Conservation (phyloP, 2,113 vertebrate species). For the Bungarus multicinctus region DNA sequence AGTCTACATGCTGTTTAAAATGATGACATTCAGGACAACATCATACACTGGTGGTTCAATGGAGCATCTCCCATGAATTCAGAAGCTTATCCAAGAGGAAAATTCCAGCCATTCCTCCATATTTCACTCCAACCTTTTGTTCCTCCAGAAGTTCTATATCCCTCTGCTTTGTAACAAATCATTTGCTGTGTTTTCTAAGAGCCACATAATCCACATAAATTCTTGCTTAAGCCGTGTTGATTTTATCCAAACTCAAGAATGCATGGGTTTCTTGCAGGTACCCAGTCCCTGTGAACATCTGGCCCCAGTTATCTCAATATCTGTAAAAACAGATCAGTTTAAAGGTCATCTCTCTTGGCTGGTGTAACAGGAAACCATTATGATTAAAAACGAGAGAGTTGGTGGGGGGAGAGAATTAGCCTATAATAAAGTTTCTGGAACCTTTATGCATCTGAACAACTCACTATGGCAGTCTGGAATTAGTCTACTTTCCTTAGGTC, state of each 20-base stretch:
- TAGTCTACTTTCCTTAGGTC: not conserved
- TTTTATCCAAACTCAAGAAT: not conserved
- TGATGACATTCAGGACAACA: not conserved
- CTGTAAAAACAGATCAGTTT: conserved; percentile 43
- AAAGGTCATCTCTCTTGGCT: conserved; percentile 1
- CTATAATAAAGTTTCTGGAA: not conserved
- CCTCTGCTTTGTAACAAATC: too few species aligned
- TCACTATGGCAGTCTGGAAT: not conserved
- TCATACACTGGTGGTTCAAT: not conserved
- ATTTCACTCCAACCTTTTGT: too few species aligned
- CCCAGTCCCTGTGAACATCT: fast-evolving
- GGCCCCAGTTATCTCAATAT: not conserved
- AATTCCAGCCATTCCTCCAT: not conserved
- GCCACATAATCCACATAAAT: not conserved
- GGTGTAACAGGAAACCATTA: conserved; percentile 23
- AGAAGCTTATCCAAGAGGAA: not conserved
- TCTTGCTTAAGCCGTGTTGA: not conserved
- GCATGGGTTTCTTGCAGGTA: not conserved
- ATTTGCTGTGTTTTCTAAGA: not conserved
- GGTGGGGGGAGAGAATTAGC: not conserved
- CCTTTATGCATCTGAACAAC: too few species aligned
- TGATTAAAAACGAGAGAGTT: not conserved
- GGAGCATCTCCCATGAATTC: not conserved
- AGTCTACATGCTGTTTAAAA: not conserved
- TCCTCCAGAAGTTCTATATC: not conserved